These are phyloP conservation scores for Hirundo rustica DNA, from an alignment of 2,797 vertebrate genomes.

Conservation along the genomic window DNA sequence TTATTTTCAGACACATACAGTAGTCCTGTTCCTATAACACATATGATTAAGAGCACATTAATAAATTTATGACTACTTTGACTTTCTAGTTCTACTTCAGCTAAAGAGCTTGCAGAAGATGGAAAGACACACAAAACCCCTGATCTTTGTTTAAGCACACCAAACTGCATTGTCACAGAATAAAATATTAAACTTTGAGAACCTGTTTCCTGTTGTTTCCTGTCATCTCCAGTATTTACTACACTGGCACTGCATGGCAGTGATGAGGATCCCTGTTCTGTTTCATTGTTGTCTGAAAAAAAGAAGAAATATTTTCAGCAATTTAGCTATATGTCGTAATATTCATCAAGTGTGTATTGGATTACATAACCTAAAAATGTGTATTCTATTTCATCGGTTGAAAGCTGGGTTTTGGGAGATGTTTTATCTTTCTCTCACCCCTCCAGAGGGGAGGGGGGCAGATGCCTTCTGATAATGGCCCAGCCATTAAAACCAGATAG, in stretches of 20 bases:
- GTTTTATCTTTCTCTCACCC: too few species aligned
- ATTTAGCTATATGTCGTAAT: background rate
- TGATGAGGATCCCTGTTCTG: constrained; percentile 54
- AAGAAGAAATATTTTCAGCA: background rate
- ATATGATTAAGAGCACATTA: background rate
- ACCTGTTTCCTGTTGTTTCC: constrained; percentile 52
- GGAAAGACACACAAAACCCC: background rate
- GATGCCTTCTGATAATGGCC: too few species aligned
- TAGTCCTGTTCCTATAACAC: background rate
- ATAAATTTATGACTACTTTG: background rate
- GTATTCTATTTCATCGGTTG: too few species aligned
- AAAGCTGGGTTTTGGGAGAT: too few species aligned
- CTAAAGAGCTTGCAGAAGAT: background rate
- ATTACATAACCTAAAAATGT: too few species aligned
- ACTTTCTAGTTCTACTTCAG: background rate
- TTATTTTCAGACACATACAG: background rate
- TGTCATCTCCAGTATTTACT: constrained; percentile 65
- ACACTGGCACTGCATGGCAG: constrained; percentile 23
- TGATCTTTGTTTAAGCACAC: background rate
- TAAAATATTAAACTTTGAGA: background rate
- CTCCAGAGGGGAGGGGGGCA: too few species aligned
- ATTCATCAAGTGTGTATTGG: background rate
- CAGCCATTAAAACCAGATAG: too few species aligned
- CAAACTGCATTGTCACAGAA: background rate
- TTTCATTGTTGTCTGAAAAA: constrained; percentile 70